Base-by-base conservation (phyloP, 2,888 invertebrate species). In the Rhingia rostrata region DNA sequence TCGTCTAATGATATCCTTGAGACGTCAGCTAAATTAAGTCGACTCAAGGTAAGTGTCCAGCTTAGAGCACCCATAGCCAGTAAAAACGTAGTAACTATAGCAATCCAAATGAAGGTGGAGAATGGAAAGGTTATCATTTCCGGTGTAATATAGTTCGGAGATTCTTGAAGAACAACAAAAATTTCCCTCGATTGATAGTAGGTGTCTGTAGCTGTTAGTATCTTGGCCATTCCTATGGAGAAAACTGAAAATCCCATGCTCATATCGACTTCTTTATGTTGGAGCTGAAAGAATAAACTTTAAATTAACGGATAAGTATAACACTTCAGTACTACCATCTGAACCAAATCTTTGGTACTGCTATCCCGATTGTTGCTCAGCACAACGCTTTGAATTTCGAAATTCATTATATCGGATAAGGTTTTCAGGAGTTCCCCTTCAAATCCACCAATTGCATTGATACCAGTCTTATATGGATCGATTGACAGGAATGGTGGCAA, bases 221-320 rank as follows among this genome's bases (percentile, higher is more conserved):
- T 79, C 14, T 60, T 33, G 4, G 73, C 53, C 0, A 86, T 78
- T 22, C 64, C 51, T 4, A 86, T 86, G 2, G 87, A 86, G 33
- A 86, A 87, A 4, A 87, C 77, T 12, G 87, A 83, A 35, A 88
- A 88, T 0, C 89, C 89, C 39, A 89, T 78, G 12, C 86, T 87
- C 58, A 89, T 63, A 35, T 89, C 88, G 4, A 87, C 88, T 2
- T 69, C 58, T 14, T 43, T 75, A 6, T 69, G 67, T 43, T 86
- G 66, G 2, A 86, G 67, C 87, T 88, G 63, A 10, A 61, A 22
- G 2, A 53, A 14, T 4, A 37, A 4, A 49, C 10, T 22, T 9
- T 22, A 30, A 5, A 2, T 49, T 4, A 49, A 10, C 10, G 22
- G 22, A 22, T 22, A 22, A 9, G 1, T 30, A 4, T 30, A 30